Conservation (phyloP, 2,113 vertebrate genomes). For the Pangasianodon hypophthalmus region DNA sequence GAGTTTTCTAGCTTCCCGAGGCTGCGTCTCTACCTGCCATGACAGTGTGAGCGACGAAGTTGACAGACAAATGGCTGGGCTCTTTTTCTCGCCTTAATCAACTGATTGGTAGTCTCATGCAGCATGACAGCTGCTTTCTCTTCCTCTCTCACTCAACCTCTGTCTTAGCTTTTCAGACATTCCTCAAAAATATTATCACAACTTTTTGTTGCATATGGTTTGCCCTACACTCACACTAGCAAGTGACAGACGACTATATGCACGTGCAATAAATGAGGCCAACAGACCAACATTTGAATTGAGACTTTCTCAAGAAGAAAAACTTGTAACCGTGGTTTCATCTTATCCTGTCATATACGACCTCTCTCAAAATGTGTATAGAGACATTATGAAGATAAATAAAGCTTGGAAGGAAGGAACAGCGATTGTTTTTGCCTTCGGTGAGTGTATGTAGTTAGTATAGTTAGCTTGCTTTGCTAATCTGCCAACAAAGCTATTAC, state of each 20-base stretch:
- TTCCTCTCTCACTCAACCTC: background rate
- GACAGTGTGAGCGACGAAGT: conserved; percentile 35
- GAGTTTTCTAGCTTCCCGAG: conserved; percentile 37
- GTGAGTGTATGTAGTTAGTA: background rate
- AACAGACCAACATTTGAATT: background rate
- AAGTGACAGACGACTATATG: background rate
- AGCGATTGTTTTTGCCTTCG: background rate
- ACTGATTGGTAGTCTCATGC: conserved; percentile 52
- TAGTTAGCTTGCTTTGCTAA: background rate
- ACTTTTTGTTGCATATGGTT: background rate
- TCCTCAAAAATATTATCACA: conserved; percentile 11
- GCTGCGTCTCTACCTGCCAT: conserved; percentile 15
- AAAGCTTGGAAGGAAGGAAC: background rate
- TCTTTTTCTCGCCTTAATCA: conserved; percentile 38
- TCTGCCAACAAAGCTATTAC: background rate
- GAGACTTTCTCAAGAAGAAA: background rate
- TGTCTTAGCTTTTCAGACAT: background rate
- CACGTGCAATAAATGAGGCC: background rate
- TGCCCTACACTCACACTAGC: background rate
- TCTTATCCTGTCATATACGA: background rate
- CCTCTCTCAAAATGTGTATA: background rate
- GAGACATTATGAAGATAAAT: too few relatives aligned
- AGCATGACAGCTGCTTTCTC: conserved; percentile 38
- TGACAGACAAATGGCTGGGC: conserved; percentile 53
- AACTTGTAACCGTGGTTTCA: too few relatives aligned